Evolutionary conservation across 1,140 invertebrate genomes (phyloP).

Genomic region (Chionoecetes opilio): DNA sequence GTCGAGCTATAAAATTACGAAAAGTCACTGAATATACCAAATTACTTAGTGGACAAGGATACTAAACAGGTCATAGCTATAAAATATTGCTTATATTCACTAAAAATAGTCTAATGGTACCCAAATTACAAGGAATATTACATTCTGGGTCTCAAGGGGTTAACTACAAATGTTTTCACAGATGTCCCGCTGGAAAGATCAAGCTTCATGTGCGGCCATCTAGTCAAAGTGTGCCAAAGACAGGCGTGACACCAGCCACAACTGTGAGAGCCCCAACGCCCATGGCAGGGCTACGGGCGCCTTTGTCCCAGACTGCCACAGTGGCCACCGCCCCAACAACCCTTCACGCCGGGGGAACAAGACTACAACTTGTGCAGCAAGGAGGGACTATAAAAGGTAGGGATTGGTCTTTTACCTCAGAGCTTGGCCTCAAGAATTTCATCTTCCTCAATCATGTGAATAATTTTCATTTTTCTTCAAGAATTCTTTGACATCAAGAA

Average conservation of each 20-base stretch:
- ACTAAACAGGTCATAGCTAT: too few relatives aligned
- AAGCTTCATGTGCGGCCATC: slow-evolving; percentile 85
- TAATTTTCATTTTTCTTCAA: too few relatives aligned
- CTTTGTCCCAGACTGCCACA: slow-evolving; percentile 67
- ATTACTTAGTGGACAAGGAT: too few relatives aligned
- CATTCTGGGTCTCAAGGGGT: too few relatives aligned
- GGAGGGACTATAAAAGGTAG: slow-evolving; percentile 80
- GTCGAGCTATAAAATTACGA: too few relatives aligned
- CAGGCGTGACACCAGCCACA: slow-evolving; percentile 57
- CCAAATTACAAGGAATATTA: too few relatives aligned
- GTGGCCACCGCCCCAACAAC: slow-evolving; percentile 82
- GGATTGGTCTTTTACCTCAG: neutral
- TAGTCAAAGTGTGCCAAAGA: slow-evolving; percentile 79
- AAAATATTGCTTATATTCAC: too few relatives aligned
- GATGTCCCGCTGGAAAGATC: slow-evolving; percentile 87
- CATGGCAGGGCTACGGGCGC: slow-evolving; percentile 63
- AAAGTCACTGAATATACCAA: too few relatives aligned
- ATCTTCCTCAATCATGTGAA: too few relatives aligned
- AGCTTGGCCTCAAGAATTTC: too few relatives aligned
- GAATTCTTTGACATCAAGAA: too few relatives aligned
- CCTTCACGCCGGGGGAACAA: slow-evolving; percentile 63
- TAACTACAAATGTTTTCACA: slow-evolving; percentile 53
- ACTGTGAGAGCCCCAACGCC: slow-evolving; percentile 71
- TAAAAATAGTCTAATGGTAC: too few relatives aligned
- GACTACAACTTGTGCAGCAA: slow-evolving; percentile 79